phyloP scores from a whole-genome alignment of 2,113 vertebrate species.

The Chrysochloris asiatica region DNA sequence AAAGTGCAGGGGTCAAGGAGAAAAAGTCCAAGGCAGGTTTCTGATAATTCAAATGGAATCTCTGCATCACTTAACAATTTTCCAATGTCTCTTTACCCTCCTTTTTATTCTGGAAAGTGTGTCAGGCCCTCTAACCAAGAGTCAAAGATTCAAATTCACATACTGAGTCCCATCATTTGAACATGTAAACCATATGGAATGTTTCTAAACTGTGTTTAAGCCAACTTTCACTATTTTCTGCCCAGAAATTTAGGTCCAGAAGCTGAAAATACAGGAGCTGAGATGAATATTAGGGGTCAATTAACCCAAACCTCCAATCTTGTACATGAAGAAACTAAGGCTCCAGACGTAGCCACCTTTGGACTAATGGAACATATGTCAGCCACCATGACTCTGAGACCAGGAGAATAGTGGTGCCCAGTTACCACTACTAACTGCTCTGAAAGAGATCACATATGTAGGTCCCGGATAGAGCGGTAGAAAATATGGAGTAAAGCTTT shows the following conservation, averaged over 20 bases:
- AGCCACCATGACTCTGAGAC: too few relatives aligned
- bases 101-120: background rate
- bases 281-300: background rate
- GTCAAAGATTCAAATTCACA: background rate
- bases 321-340: background rate
- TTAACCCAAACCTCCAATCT: background rate
- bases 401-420: too few relatives aligned
- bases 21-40: background rate
- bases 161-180: background rate
- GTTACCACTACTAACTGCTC: too few relatives aligned
- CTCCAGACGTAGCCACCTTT: too few relatives aligned
- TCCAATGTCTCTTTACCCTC: background rate
- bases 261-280: background rate
- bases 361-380: too few relatives aligned
- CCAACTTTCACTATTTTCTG: background rate
- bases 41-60: slow-evolving; percentile 48
- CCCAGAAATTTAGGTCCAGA: background rate
- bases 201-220: background rate
- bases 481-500: too few relatives aligned
- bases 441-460: too few relatives aligned
- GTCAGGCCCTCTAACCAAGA: background rate
- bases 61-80: background rate
- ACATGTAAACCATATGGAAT: background rate
- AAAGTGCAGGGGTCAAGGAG: slow-evolving; percentile 9
- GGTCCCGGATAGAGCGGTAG: too few relatives aligned